Percentiles rank a stretch among this genome's conserved stretches.
phyloP scores from a whole-genome alignment of 2,113 vertebrate genomes.

The Chitala chitala region DNA sequence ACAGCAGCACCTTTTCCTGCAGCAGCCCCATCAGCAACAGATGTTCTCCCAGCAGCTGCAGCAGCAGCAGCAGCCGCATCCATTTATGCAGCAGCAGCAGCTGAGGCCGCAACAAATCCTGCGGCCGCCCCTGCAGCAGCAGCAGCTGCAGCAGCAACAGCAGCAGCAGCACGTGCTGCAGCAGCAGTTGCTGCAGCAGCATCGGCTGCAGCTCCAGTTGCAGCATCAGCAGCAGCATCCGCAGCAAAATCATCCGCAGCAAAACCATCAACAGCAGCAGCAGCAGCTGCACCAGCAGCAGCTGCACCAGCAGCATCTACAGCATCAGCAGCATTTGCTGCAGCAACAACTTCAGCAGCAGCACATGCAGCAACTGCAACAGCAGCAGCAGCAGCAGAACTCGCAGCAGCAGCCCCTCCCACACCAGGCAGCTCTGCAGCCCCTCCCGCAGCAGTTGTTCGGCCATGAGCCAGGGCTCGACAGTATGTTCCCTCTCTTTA shows the following conservation, averaged over 20 bases:
- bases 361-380: conserved; percentile 26
- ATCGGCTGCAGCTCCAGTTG: conserved; percentile 52
- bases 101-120: conserved; percentile 50
- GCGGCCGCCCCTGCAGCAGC: conserved; percentile 57
- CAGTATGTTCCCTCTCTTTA: conserved; percentile 52
- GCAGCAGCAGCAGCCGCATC: conserved; percentile 56
- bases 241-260: conserved; percentile 60
- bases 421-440: conserved; percentile 41
- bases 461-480: conserved; percentile 85
- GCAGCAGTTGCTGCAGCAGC: conserved; percentile 52
- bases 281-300: conserved; percentile 58
- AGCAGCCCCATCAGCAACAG: conserved; percentile 63
- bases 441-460: conserved; percentile 71
- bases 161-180: conserved; percentile 63
- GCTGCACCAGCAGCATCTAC: conserved; percentile 39
- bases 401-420: conserved; percentile 40
- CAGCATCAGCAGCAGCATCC: conserved; percentile 68
- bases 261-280: conserved; percentile 61
- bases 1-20: conserved; percentile 58
- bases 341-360: conserved; percentile 32
- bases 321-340: conserved; percentile 48
- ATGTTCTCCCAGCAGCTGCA: conserved; percentile 56
- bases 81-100: conserved; percentile 52
- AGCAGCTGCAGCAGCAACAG: conserved; percentile 44
- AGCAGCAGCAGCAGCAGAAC: conserved; percentile 44